These are phyloP conservation scores for Solenopsis invicta DNA, from an alignment of 1,140 invertebrate genomes.

Conservation along the genomic window DNA sequence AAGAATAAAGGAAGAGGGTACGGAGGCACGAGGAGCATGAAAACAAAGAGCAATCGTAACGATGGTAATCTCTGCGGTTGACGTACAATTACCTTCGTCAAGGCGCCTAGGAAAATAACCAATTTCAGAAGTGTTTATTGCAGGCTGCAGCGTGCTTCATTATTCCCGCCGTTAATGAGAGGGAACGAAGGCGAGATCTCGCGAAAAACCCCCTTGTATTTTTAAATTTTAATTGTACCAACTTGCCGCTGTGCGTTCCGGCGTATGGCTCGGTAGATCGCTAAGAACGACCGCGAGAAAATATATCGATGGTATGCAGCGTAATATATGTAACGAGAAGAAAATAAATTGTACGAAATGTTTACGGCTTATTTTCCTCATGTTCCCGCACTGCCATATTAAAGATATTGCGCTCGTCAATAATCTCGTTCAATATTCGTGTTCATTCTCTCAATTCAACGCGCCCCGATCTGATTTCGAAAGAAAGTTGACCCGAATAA, in stretches of 20 bases:
- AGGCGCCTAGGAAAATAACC: conserved; percentile 82
- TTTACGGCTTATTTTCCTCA: background rate
- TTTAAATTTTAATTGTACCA: conserved; percentile 75
- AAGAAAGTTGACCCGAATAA: conserved; percentile 38
- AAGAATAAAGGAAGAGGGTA: conserved; percentile 47
- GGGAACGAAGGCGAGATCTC: conserved; percentile 24
- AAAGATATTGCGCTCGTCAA: background rate
- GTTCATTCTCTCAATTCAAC: background rate
- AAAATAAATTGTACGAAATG: conserved; percentile 26
- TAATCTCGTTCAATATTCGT: conserved; percentile 30
- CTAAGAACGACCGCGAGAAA: background rate
- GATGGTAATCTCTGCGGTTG: conserved; percentile 83
- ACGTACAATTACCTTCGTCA: conserved; percentile 80
- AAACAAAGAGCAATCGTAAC: conserved; percentile 84
- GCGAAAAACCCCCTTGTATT: conserved; percentile 62
- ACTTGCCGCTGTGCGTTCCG: conserved; percentile 32
- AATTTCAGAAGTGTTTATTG: conserved; percentile 84
- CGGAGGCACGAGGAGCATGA: conserved; percentile 51
- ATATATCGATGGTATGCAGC: background rate
- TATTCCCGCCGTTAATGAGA: conserved; percentile 78
- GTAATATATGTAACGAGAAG: background rate
- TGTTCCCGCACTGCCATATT: too few species aligned
- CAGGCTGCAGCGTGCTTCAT: conserved; percentile 72
- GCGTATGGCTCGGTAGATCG: background rate
- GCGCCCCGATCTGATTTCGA: conserved; percentile 4